These are phyloP conservation scores for Syngnathoides biaculeatus DNA, from an alignment of 2,113 vertebrate species.

Conservation along the genomic window DNA sequence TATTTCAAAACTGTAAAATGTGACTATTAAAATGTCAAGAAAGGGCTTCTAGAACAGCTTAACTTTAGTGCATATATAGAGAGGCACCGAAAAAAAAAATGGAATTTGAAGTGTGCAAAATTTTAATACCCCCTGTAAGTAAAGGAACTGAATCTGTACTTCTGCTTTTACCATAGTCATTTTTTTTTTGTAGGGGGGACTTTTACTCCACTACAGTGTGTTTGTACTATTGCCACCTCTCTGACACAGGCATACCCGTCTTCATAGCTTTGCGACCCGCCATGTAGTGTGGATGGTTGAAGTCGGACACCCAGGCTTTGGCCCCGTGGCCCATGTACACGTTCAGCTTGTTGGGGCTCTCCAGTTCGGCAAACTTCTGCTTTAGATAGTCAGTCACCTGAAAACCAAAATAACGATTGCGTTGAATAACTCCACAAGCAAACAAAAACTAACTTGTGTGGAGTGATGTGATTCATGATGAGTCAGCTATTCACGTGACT, in stretches of 20 bases:
- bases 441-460: neutral
- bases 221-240: no score
- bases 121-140: no score
- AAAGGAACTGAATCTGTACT: no score
- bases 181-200: no score
- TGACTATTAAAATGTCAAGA: no score
- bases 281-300: constrained; percentile 92
- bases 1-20: no score
- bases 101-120: no score
- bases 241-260: constrained; percentile 72
- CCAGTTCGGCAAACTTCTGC: constrained; percentile 81
- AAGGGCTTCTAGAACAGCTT: no score
- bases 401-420: constrained; percentile 7
- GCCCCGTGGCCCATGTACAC: constrained; percentile 84
- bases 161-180: no score
- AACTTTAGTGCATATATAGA: no score
- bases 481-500: neutral
- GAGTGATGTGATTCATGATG: neutral
- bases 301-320: constrained; percentile 95
- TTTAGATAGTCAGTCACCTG: constrained; percentile 82
- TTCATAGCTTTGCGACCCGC: constrained; percentile 92
- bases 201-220: no score
- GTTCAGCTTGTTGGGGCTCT: constrained; percentile 87
- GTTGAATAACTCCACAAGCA: neutral
- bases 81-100: no score